Evolutionary conservation across 1,140 invertebrate genomes (phyloP).

Genomic region (Papilio polytes): DNA sequence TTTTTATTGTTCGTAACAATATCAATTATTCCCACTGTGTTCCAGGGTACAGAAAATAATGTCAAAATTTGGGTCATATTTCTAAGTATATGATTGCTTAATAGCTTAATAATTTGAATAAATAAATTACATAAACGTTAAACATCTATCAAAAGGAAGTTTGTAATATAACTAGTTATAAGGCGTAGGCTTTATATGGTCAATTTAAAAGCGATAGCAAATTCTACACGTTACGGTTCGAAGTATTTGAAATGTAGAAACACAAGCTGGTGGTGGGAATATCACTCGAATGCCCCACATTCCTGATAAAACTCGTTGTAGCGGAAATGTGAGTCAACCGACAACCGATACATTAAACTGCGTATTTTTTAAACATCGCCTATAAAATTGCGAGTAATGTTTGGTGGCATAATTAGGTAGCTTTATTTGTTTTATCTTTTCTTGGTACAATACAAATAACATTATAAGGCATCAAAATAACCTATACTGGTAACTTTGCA

Average conservation of each 20-base stretch:
- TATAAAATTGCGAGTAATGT: constrained; percentile 29
- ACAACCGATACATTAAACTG: constrained; percentile 37
- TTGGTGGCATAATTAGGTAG: neutral
- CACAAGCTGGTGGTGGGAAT: constrained; percentile 62
- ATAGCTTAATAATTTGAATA: neutral
- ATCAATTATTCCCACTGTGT: too few relatives aligned
- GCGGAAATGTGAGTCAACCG: constrained; percentile 73
- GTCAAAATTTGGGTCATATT: too few relatives aligned
- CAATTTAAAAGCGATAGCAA: constrained; percentile 43
- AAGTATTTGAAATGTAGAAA: constrained; percentile 60
- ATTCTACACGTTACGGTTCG: constrained; percentile 42
- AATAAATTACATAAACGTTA: neutral
- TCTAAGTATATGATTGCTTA: neutral
- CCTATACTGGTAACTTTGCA: too few relatives aligned
- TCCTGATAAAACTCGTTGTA: constrained; percentile 72
- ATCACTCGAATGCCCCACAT: constrained; percentile 71
- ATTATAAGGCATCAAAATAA: neutral
- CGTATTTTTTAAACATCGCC: constrained; percentile 35
- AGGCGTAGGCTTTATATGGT: constrained; percentile 42
- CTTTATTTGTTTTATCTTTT: neutral
- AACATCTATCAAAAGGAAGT: neutral
- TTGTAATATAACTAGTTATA: constrained; percentile 18
- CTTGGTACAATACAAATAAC: neutral
- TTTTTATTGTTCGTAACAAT: too few relatives aligned
- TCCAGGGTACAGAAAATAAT: neutral